phyloP scores from a whole-genome alignment of 2,888 invertebrate species.

The Celastrina argiolus region DNA sequence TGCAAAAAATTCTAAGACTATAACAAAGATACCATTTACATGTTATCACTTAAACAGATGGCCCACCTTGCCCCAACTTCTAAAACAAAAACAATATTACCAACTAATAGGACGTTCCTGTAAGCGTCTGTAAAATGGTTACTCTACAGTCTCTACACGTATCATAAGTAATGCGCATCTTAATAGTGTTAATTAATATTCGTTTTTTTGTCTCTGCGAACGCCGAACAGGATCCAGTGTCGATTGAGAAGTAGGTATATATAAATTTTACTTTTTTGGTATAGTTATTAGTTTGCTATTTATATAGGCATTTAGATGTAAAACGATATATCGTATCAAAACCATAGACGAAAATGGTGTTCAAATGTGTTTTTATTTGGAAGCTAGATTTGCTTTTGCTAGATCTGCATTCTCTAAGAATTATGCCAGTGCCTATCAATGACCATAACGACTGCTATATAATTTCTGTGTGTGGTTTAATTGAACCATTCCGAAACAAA shows the following conservation, averaged over 20 bases:
- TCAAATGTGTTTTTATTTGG: no score
- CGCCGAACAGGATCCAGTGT: conserved; percentile 3
- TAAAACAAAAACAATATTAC: no score
- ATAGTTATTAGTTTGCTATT: no score
- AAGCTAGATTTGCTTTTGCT: background rate
- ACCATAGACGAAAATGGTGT: no score
- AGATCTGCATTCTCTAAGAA: background rate
- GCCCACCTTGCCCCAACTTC: no score
- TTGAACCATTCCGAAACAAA: background rate
- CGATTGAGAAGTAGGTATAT: background rate
- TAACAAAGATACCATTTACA: no score
- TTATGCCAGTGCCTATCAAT: background rate
- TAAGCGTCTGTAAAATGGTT: background rate
- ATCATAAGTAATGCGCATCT: conserved; percentile 19
- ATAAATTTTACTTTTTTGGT: background rate
- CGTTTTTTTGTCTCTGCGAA: background rate
- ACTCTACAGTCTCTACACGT: background rate
- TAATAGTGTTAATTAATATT: conserved; percentile 15
- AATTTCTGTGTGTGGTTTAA: background rate
- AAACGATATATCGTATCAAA: no score
- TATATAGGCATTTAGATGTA: no score
- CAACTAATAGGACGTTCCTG: background rate
- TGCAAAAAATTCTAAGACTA: no score
- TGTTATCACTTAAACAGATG: no score
- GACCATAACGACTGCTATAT: background rate